These are phyloP conservation scores for Seriola rivoliana DNA, from an alignment of 2,113 vertebrate genomes.

Conservation along the genomic window DNA sequence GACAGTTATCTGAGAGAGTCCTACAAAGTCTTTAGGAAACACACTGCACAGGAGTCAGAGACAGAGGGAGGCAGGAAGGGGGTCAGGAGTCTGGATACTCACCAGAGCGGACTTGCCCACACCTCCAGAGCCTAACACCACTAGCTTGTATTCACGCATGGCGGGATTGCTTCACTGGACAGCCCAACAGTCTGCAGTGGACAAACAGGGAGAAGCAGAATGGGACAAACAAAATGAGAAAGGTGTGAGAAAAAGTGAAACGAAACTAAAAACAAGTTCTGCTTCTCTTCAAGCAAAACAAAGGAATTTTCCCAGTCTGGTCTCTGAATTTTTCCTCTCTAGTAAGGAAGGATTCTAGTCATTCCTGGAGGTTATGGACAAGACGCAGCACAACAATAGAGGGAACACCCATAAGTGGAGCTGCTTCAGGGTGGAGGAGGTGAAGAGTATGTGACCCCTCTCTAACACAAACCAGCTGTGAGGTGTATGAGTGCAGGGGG, in stretches of 20 bases:
- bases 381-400: constrained; percentile 81
- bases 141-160: constrained; percentile 99
- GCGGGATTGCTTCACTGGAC: constrained; percentile 89
- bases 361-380: constrained; percentile 79
- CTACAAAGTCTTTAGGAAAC: constrained; percentile 39
- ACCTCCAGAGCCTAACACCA: constrained; percentile 99
- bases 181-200: constrained; percentile 85
- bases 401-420: constrained; percentile 82
- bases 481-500: constrained; percentile 48
- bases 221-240: constrained; percentile 24
- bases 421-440: constrained; percentile 82
- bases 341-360: constrained; percentile 69
- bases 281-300: constrained; percentile 38
- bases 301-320: constrained; percentile 32
- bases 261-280: not conserved
- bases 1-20: constrained; percentile 8
- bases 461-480: constrained; percentile 83
- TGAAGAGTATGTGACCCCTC: constrained; percentile 80
- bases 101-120: constrained; percentile 99
- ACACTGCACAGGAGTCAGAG: constrained; percentile 31
- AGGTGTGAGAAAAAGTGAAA: not conserved
- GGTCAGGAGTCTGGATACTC: constrained; percentile 80
- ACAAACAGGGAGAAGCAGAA: constrained; percentile 54
- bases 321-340: constrained; percentile 55
- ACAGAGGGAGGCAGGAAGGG: constrained; percentile 19